Evolutionary conservation across 2,797 vertebrate genomes (phyloP).

Genomic region (Salarias fasciatus): DNA sequence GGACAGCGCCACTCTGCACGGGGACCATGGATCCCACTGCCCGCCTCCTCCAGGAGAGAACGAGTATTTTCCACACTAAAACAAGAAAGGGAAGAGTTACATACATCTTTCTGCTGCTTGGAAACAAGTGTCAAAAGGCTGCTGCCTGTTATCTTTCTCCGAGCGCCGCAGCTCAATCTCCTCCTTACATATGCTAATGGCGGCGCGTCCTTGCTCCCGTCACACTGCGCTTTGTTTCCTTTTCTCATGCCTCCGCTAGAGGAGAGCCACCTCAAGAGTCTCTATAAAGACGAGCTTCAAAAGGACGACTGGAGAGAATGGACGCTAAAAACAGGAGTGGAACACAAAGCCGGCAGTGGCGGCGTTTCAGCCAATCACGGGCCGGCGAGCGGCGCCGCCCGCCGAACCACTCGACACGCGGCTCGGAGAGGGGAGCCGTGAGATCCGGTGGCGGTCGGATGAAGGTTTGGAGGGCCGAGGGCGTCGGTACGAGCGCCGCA

Average conservation of each 20-base stretch:
- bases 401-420: too few species aligned
- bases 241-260: constrained; percentile 1
- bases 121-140: constrained; percentile 38
- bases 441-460: too few species aligned
- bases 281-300: constrained; percentile 13
- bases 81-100: constrained; percentile 20
- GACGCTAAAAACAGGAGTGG: too few species aligned
- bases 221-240: neutral
- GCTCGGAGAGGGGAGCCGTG: too few species aligned
- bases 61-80: constrained; percentile 42
- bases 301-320: constrained; percentile 13
- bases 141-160: constrained; percentile 31
- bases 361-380: too few species aligned
- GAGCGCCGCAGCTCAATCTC: constrained; percentile 16
- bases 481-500: too few species aligned
- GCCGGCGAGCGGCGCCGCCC: too few species aligned
- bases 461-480: neutral
- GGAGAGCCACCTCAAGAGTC: neutral
- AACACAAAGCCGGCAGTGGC: too few species aligned
- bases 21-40: constrained; percentile 74
- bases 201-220: constrained; percentile 15
- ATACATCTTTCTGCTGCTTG: constrained; percentile 11
- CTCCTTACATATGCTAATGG: constrained; percentile 54
- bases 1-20: constrained; percentile 71
- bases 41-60: constrained; percentile 66